Evolutionary conservation across 2,113 vertebrate species (phyloP), one percentile per base, ranked within the genome.

Genomic region (Poeciliopsis prolifica): DNA sequence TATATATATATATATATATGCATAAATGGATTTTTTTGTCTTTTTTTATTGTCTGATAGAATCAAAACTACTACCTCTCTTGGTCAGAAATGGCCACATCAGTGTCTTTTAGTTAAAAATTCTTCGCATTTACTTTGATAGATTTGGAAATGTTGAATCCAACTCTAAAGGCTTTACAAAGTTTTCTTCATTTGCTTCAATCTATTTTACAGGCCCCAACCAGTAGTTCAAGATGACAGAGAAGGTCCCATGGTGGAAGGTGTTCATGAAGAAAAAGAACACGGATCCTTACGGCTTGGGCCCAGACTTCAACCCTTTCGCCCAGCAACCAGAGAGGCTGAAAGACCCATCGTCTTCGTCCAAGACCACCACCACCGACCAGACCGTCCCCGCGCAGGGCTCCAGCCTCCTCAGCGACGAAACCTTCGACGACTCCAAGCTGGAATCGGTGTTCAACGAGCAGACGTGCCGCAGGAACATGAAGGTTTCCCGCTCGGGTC

Each of bases 401-500:
- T 24, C 83, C 68, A 76, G 65, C 11, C 58, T 86, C 10, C 33
- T 85, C 37, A 87, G 35, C 0, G 86, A 90, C 4, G 91, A 92
- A 4, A 93, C 89, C 2, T 92, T 80, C 3, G 85, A 94, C 0
- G 96, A 97, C 60, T 82, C 93, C 7, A 76, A n/a, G 13, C 77
- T 90, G 63, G 89, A 95, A 3, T 90, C 91, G 0, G 87, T 89
- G 4, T 94, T 95, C 81, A 94, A 89, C 5, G 95, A 95, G 88
- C 87, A 88, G 74, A 93, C 91, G 0, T 97, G 87, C 83, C 95
- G 97, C 28, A 94, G 98, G 76, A 96, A 96, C 78, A 92, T 99
- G 80, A 96, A 94, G 4, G 94, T 98, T 63, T 99, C 97, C 0
- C 97, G 96, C 65, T 99, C 97, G 0, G 98, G 97, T 2, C 95